Evolutionary conservation across 37 sponge, comb jelly and placozoan species (phyloP).

Genomic region (Geodia barretti): DNA sequence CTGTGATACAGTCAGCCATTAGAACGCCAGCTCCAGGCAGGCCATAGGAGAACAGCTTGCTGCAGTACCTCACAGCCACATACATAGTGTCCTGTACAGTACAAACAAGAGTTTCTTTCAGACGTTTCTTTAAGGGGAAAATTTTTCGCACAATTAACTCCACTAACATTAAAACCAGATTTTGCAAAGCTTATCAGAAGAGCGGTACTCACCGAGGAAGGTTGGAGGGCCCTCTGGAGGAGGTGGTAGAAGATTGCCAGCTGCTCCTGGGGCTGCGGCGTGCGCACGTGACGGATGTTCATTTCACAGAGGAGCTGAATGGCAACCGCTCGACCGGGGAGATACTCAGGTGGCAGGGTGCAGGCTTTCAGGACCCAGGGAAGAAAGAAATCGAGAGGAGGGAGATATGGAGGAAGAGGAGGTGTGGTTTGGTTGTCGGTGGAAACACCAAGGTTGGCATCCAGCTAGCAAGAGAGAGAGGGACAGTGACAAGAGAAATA

Average conservation of each 20-base stretch:
- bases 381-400: slow-evolving; percentile 41
- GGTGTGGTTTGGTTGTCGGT: slow-evolving; percentile 45
- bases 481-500: not conserved
- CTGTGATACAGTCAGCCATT: slow-evolving; percentile 46
- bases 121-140: too few relatives aligned
- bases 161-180: too few relatives aligned
- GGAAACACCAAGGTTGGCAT: slow-evolving; percentile 65
- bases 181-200: too few relatives aligned
- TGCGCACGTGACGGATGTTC: slow-evolving; percentile 61
- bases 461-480: slow-evolving; percentile 41
- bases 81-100: slow-evolving; percentile 21
- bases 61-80: slow-evolving; percentile 49
- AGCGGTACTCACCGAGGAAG: slow-evolving; percentile 24
- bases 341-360: slow-evolving; percentile 38
- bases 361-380: slow-evolving; percentile 47
- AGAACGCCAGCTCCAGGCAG: slow-evolving; percentile 63
- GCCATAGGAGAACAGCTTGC: slow-evolving; percentile 50
- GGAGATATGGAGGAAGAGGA: slow-evolving; percentile 62
- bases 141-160: too few relatives aligned
- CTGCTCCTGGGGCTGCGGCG: slow-evolving; percentile 26
- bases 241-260: slow-evolving; percentile 82
- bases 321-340: slow-evolving; percentile 53
- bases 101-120: too few relatives aligned
- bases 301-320: slow-evolving; percentile 82
- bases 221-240: slow-evolving; percentile 50